Percentiles rank a stretch among this genome's conserved stretches.
These are phyloP conservation scores for Oasisia sp. DNA, from an alignment of 2,888 invertebrate species.

Conservation along the genomic window DNA sequence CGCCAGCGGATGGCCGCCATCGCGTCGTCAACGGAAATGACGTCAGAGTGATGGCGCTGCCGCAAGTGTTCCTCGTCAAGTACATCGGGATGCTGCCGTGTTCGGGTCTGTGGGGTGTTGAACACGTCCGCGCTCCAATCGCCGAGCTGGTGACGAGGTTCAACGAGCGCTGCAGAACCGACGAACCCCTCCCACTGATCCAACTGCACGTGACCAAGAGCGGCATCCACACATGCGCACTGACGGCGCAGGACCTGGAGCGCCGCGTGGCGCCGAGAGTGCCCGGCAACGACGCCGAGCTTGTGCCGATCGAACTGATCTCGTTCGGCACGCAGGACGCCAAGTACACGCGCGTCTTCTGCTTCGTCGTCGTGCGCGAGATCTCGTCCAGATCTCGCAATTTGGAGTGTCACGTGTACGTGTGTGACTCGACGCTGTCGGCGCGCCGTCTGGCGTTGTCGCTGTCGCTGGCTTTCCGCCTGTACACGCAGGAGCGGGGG, in stretches of 20 bases:
- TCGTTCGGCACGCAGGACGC: slow-evolving; percentile 64
- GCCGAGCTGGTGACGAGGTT: slow-evolving; percentile 58
- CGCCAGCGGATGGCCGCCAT: not conserved
- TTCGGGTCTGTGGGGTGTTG: slow-evolving; percentile 58
- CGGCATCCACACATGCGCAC: slow-evolving; percentile 49
- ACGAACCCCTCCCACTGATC: slow-evolving; percentile 59
- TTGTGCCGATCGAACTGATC: slow-evolving; percentile 62
- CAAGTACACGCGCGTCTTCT: slow-evolving; percentile 61
- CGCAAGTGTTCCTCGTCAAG: slow-evolving; percentile 64
- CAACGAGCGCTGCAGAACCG: slow-evolving; percentile 44
- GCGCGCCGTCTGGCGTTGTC: slow-evolving; percentile 40
- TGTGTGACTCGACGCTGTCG: slow-evolving; percentile 50
- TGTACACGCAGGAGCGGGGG: slow-evolving; percentile 36
- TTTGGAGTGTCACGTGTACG: slow-evolving; percentile 61
- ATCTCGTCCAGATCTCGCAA: slow-evolving; percentile 52
- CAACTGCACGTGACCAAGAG: slow-evolving; percentile 57
- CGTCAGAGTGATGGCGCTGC: slow-evolving; percentile 57
- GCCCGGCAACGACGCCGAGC: slow-evolving; percentile 43
- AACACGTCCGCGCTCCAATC: slow-evolving; percentile 59
- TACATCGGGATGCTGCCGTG: slow-evolving; percentile 59
- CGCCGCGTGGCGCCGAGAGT: not conserved
- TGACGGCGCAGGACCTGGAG: not conserved
- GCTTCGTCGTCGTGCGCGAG: slow-evolving; percentile 63
- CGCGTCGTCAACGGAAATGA: slow-evolving; percentile 38
- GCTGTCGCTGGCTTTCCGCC: slow-evolving; percentile 40